Base-by-base conservation (phyloP, 1,140 invertebrate genomes). In the Nasonia giraulti region DNA sequence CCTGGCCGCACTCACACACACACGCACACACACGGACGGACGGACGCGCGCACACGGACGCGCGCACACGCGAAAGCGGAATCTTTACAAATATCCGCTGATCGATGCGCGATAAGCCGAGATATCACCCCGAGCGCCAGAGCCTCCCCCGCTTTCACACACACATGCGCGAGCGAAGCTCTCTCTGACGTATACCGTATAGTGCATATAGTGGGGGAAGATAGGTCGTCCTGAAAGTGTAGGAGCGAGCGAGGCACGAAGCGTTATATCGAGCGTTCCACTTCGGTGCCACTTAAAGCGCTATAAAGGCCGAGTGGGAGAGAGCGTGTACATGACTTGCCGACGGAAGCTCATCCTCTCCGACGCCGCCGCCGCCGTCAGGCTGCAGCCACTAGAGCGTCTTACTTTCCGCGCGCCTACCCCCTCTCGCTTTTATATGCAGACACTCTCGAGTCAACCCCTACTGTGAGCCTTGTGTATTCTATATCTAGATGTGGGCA, bases 181-280 rank as follows among this genome's bases (percentile, higher is more conserved):
- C 31, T 71, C 68, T 33, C 68, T 71, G 10, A 37, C 23, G 8
- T 33, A 23, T 23, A 23, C 0, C 8, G 4, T 27, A 71, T 71
- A 71, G 17, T 10, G 7, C 0, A 37, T 37, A 37, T 37, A 4
- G 20, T 40, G 27, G 62, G 77, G 10, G 1, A 20, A 33, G 78
- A 69, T 68, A 44, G 40, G 40, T 44, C 55, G 31, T 80, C 40
- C 79, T 55, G 44, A 37, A 62, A 74, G 73, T 44, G 73, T 55
- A 47, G 50, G 73, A 62, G 73, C 78, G 68, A 82, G 27, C 27
- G 44, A 74, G 80, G 78, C 66, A 81, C 80, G 82, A 71, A 83
- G 86, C 87, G 87, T 86, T 83, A 88, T 89, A 86, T 89, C 87
- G 86, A 88, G 86, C 86, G 87, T 88, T 87, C 87, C 87, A 88